Conservation (phyloP, 2,888 invertebrate genomes). For the Alloscopus bannaensis region DNA sequence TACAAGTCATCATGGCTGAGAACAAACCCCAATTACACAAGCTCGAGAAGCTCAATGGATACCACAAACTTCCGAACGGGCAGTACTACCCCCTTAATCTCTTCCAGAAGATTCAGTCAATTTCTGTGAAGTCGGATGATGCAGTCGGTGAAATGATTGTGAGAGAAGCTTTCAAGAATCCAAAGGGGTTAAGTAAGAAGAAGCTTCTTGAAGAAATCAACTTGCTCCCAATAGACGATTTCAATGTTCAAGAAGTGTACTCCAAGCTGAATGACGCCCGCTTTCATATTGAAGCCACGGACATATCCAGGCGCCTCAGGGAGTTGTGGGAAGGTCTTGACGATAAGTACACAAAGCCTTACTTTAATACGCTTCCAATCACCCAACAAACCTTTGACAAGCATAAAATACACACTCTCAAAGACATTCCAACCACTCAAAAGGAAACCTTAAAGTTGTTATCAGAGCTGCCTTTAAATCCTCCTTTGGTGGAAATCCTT, state of each 20-base stretch:
- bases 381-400: conserved; percentile 17
- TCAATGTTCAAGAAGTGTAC: neutral
- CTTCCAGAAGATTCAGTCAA: conserved; percentile 5
- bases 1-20: conserved; percentile 48
- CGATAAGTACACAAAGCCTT: conserved; percentile 16
- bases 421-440: conserved; percentile 7
- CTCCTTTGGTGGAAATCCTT: conserved; percentile 1
- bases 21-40: conserved; percentile 26
- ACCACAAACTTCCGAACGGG: conserved; percentile 3
- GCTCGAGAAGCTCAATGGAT: neutral
- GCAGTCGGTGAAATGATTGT: conserved; percentile 6
- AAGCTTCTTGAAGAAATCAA: neutral
- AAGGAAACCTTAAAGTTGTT: conserved; percentile 13
- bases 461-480: conserved; percentile 29
- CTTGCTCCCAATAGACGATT: neutral
- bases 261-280: conserved; percentile 3
- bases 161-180: neutral
- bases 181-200: neutral
- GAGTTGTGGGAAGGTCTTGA: conserved; percentile 17
- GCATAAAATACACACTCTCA: neutral
- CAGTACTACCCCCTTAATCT: conserved; percentile 9
- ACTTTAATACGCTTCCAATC: conserved; percentile 12
- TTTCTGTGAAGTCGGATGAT: neutral
- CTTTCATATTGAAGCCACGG: conserved; percentile 32
- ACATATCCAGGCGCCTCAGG: conserved; percentile 39